phyloP scores from a whole-genome alignment of 1,140 invertebrate species.

The Chlorops oryzae region DNA sequence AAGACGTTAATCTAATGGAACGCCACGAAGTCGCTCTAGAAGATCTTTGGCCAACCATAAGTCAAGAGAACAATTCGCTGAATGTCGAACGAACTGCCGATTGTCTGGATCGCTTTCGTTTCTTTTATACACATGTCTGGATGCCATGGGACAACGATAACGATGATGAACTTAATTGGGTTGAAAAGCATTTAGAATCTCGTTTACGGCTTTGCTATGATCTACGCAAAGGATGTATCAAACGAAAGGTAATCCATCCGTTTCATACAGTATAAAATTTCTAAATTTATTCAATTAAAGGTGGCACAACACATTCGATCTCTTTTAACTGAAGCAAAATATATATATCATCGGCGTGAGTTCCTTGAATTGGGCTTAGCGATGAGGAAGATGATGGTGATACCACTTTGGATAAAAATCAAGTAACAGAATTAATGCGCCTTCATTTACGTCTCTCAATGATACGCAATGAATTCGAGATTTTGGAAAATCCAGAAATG shows the following conservation, averaged over 20 bases:
- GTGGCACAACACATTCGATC: constrained; percentile 53
- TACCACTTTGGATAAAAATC: constrained; percentile 29
- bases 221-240: constrained; percentile 51
- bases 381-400: constrained; percentile 45
- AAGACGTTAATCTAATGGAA: constrained; percentile 53
- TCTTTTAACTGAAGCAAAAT: constrained; percentile 52
- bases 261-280: no score
- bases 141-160: constrained; percentile 61
- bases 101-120: constrained; percentile 53
- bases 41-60: constrained; percentile 55
- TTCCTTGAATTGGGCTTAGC: constrained; percentile 48
- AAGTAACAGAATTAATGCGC: constrained; percentile 51
- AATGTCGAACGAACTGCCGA: constrained; percentile 49
- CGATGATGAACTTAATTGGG: constrained; percentile 55
- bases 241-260: no score
- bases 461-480: constrained; percentile 57
- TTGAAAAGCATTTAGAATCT: constrained; percentile 51
- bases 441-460: constrained; percentile 54
- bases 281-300: no score
- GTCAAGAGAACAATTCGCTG: constrained; percentile 51
- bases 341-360: constrained; percentile 51
- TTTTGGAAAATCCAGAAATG: constrained; percentile 56
- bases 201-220: constrained; percentile 57
- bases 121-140: constrained; percentile 57
- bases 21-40: constrained; percentile 53